Percentiles rank a stretch among this genome's conserved stretches.
phyloP scores from a whole-genome alignment of 2,888 invertebrate species.

The Plebejus anna region DNA sequence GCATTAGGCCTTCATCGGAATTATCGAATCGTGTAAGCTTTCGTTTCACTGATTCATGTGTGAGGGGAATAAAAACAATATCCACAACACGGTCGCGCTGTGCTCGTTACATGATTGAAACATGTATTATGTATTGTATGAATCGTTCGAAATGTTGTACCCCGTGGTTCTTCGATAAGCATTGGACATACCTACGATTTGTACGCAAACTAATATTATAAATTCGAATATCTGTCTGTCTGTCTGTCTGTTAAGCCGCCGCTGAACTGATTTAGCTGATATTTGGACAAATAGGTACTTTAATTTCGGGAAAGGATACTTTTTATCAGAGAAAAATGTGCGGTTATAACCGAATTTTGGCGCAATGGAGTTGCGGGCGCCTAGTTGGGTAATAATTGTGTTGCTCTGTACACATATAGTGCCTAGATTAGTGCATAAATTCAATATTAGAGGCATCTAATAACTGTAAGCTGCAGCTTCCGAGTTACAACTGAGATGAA shows the following conservation, averaged over 20 bases:
- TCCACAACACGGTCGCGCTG: not conserved
- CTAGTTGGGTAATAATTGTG: not conserved
- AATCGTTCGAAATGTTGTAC: not conserved
- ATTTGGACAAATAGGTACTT: not conserved
- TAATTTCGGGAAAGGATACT: not conserved
- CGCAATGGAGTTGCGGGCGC: too few species aligned
- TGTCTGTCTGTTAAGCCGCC: not conserved
- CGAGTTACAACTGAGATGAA: conserved; percentile 6
- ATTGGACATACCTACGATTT: not conserved
- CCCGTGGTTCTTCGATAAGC: not conserved
- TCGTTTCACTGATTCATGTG: conserved; percentile 8
- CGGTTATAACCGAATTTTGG: too few species aligned
- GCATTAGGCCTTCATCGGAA: conserved; percentile 5
- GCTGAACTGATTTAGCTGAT: not conserved
- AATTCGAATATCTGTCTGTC: not conserved
- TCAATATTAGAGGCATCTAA: not conserved
- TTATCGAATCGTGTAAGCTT: conserved; percentile 19
- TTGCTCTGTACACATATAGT: not conserved
- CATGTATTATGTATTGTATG: not conserved
- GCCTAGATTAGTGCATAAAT: not conserved
- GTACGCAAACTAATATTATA: not conserved
- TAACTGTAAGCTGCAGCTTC: not conserved
- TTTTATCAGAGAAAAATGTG: not conserved
- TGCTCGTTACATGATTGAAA: not conserved
- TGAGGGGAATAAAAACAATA: conserved; percentile 12